These are phyloP conservation scores for Holothuria glaberrima DNA, from an alignment of 35 echinoderm and acorn worm genomes.

Conservation along the genomic window DNA sequence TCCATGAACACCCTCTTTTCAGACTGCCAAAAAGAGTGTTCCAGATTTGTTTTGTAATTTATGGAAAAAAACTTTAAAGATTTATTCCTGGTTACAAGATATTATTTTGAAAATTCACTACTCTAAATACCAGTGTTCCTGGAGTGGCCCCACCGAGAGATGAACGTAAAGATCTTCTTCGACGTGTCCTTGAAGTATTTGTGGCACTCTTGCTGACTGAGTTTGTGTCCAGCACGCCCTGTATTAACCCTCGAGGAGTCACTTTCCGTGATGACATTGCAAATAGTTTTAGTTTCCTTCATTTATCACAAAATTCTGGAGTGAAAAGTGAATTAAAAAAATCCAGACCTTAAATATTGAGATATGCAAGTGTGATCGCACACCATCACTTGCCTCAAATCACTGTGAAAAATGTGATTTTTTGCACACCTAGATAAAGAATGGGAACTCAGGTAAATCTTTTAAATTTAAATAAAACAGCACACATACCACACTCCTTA, in stretches of 20 bases:
- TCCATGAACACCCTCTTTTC: too few relatives aligned
- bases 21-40: too few relatives aligned
- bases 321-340: background rate
- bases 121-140: slow-evolving; percentile 42
- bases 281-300: background rate
- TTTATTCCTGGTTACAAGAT: background rate
- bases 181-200: slow-evolving; percentile 8
- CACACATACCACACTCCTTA: too few relatives aligned
- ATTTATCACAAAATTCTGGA: background rate
- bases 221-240: slow-evolving; percentile 40
- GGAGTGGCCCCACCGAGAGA: slow-evolving; percentile 31
- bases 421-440: too few relatives aligned
- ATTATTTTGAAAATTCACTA: background rate
- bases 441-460: too few relatives aligned
- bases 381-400: too few relatives aligned
- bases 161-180: slow-evolving; percentile 11
- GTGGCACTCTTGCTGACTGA: slow-evolving; percentile 36
- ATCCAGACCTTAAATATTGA: too few relatives aligned
- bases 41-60: too few relatives aligned
- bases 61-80: too few relatives aligned
- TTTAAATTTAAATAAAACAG: too few relatives aligned
- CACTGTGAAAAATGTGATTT: too few relatives aligned
- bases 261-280: slow-evolving; percentile 30
- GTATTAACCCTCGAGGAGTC: slow-evolving; percentile 26
- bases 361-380: too few relatives aligned